Base-by-base conservation (phyloP, 2,113 vertebrate species). In the Cavia porcellus region DNA sequence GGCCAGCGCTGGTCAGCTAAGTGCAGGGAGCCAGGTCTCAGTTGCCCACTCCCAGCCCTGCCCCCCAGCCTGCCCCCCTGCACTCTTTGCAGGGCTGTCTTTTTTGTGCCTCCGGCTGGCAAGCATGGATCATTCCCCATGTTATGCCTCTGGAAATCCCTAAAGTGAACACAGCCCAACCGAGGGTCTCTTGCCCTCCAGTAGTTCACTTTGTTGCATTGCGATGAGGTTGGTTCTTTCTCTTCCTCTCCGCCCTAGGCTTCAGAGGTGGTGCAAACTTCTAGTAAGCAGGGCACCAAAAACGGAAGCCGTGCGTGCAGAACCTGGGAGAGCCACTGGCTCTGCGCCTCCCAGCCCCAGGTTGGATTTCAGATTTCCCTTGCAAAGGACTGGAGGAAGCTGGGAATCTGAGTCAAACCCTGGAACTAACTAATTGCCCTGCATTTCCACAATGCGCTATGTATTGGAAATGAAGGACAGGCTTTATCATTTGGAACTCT, bases 291-390 rank as follows among this genome's bases (percentile, higher is more conserved):
- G 83, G 94, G 95, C 86, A 97, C 75, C 66, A n/a, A 97, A 95
- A 97, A 47, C 95, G 79, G 24, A 86, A 93, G 97, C 97, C 75
- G 66, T 50, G 45, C 38, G 50, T 91, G 97, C 66, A 66, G 89
- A 93, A 83, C 96, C 80, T 92, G 96, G 79, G 86, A 95, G 93
- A 97, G 92, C 62, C 96, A 42, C 59, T n/a, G 93, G 92, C 82
- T 89, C 61, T 11, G 85, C 32, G n/a, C 94, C 83, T 97, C 96
- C 96, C 94, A 42, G 92, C 94, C 70, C 64, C 97, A 93, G 97
- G 96, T 92, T 98, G 98, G 97, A 98, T 97, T 98, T 97, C 97
- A 97, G 97, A 98, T 98, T 98, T 98, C 98, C 98, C 98, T 97
- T 98, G 98, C 98, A 97, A 98, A 98, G 96, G 89, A 98, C 97